A percentile compares a stretch with the other conserved stretches of the same genome.
Evolutionary conservation across 1,140 invertebrate species (phyloP).

Genomic region (Pemphigus obesinymphae): DNA sequence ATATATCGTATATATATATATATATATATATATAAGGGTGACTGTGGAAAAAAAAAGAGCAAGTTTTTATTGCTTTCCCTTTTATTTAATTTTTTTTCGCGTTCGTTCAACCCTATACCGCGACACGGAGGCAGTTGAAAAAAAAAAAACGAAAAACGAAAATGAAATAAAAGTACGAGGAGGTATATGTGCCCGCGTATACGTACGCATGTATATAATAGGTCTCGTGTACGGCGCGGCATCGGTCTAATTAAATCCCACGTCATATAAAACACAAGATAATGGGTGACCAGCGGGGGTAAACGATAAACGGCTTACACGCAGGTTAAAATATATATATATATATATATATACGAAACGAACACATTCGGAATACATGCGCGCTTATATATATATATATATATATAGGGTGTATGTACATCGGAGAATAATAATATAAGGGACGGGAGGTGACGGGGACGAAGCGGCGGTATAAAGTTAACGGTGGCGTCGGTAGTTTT

Average conservation of each 20-base stretch:
- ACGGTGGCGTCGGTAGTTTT: slow-evolving; percentile 32
- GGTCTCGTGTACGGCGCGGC: neutral
- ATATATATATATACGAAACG: neutral
- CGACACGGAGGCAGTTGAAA: neutral
- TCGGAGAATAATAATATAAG: neutral
- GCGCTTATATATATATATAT: neutral
- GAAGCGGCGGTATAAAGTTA: slow-evolving; percentile 1
- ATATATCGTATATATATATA: neutral
- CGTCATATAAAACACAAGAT: slow-evolving; percentile 27
- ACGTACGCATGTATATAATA: no score
- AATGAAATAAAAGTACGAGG: neutral
- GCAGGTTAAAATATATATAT: neutral
- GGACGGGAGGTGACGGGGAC: neutral
- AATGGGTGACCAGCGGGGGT: slow-evolving; percentile 10
- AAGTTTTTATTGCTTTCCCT: slow-evolving; percentile 14
- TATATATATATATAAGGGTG: neutral
- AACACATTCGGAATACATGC: neutral
- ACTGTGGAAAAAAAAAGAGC: neutral
- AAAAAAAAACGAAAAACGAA: neutral
- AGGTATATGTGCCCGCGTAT: no score
- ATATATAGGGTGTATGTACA: neutral
- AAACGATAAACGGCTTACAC: slow-evolving; percentile 28
- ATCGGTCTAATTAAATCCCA: slow-evolving; percentile 38
- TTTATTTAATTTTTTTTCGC: slow-evolving; percentile 11
- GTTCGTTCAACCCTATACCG: neutral